Evolutionary conservation across 2,797 vertebrate genomes (phyloP).

Genomic region (Chaetodon trifasciatus): DNA sequence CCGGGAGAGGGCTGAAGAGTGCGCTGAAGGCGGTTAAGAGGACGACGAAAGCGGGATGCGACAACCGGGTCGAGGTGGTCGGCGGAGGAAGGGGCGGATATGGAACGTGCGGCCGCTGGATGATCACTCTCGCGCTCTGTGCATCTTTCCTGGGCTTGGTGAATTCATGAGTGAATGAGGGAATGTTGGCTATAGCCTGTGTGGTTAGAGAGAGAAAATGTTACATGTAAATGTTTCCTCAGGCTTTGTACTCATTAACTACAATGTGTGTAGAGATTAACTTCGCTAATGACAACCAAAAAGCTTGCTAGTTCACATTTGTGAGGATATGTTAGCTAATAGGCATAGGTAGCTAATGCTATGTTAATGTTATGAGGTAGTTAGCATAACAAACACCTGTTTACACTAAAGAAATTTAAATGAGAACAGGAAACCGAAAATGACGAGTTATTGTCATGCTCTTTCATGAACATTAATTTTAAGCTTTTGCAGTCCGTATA

Average conservation of each 20-base stretch:
- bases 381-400: constrained; percentile 1
- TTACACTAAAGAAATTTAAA: neutral
- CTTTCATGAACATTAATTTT: neutral
- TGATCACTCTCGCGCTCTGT: constrained; percentile 81
- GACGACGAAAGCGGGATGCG: constrained; percentile 35
- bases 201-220: too few relatives aligned
- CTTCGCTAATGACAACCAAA: too few relatives aligned
- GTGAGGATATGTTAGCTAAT: too few relatives aligned
- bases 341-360: neutral
- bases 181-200: neutral
- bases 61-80: constrained; percentile 66
- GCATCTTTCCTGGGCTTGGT: constrained; percentile 87
- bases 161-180: neutral
- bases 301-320: too few relatives aligned
- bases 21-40: constrained; percentile 70
- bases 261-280: neutral
- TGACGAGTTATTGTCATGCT: neutral
- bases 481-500: neutral
- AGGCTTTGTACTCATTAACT: neutral
- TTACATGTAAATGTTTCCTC: too few relatives aligned
- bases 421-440: neutral
- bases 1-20: constrained; percentile 69
- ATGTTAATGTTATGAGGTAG: neutral
- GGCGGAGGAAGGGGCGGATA: constrained; percentile 41
- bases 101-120: constrained; percentile 72